Evolutionary conservation across 2,113 vertebrate genomes (phyloP), one percentile per base, ranked within the genome.

Genomic region (Rhabdomys dilectus): DNA sequence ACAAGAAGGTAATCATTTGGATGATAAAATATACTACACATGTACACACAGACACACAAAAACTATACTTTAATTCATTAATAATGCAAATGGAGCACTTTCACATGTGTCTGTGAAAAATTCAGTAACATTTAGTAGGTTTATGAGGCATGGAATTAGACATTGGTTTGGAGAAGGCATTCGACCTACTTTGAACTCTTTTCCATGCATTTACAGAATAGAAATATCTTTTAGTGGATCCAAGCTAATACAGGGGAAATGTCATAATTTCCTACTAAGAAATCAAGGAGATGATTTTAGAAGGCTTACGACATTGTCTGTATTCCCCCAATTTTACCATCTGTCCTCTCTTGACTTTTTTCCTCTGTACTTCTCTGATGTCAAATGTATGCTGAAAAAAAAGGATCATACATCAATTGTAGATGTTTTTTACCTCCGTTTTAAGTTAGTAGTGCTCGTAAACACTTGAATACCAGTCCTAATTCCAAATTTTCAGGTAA

Each of bases 1-100:
- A 87, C 51, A 95, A 94, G 36, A 94, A 72, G 4, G 5, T 73
- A 89, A 95, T 85, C 31, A 87, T 78, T 95, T 94, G 88, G 19
- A 36, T 88, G 36, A 45, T 9, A 95, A 91, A 93, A 77, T 89
- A 80, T 34, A 88, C 31, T 87, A 39, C 36, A 82, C 29, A 86
- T 21, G 76, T 11, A 77, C n/a, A 85, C 31, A 81, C 22, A 96
- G 22, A 95, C 66, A 68, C 31, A 68, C 15, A 68, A 77, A 64
- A 16, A 92, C 64, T 48, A 92, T 51, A 85, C 42, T 84, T 58
- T 84, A 39, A 62, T 34, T 60, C 64, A 85, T 92, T 77, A 34
- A 53, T 31, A 73, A 45, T 58, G 48, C 4, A 95, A 73, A 85
- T 80, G 22, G 10, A 5, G n/a, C 75, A 48, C 29, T 86, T 94